Percentiles rank a stretch among this genome's conserved stretches.
phyloP scores from a whole-genome alignment of 2,113 vertebrate genomes.

The Phalacrocorax carbo region DNA sequence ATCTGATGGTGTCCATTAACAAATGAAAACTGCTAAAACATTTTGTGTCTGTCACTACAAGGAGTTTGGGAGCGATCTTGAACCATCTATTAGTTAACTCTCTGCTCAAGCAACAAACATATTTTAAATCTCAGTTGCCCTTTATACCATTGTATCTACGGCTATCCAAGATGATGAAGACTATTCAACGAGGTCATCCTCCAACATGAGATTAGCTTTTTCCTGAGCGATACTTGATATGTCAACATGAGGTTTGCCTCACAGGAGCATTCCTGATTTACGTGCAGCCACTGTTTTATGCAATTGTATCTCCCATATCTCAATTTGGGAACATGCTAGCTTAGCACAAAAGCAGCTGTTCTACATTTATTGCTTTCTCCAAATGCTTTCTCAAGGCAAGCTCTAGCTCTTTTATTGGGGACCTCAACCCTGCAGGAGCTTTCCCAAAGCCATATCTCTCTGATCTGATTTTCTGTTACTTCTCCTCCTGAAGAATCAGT shows the following conservation, averaged over 20 bases:
- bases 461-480: not conserved
- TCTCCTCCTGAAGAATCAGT: not conserved
- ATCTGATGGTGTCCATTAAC: not conserved
- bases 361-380: not conserved
- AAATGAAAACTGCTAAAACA: not conserved
- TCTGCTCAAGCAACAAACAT: not conserved
- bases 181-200: not conserved
- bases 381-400: not conserved
- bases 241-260: not conserved
- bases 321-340: not conserved
- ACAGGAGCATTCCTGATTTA: not conserved
- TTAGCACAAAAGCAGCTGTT: not conserved
- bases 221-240: not conserved
- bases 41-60: not conserved
- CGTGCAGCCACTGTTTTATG: not conserved
- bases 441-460: not conserved
- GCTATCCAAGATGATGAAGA: not conserved
- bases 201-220: not conserved
- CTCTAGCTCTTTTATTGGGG: not conserved
- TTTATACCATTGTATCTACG: not conserved
- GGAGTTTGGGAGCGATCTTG: not conserved
- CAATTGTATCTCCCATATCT: not conserved
- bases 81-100: not conserved
- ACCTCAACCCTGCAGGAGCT: not conserved
- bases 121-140: not conserved